Evolutionary conservation across 2,113 vertebrate genomes (phyloP).

Genomic region (Petromus typicus): DNA sequence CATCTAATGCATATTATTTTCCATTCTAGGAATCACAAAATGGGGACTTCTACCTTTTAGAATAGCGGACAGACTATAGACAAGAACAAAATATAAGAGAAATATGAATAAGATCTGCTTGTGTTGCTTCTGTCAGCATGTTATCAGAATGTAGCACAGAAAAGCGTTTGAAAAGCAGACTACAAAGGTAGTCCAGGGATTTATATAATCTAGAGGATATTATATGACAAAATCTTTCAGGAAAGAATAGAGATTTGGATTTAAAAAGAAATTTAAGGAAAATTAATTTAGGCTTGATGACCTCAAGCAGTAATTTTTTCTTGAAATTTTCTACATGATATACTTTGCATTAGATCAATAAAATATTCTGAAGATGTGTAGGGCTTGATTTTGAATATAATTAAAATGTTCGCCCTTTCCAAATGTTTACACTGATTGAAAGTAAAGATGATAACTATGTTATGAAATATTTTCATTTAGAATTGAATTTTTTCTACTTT

Average conservation of each 20-base stretch:
- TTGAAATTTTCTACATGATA: background rate
- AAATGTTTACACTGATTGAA: constrained; percentile 10
- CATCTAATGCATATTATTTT: constrained; percentile 33
- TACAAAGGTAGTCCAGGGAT: background rate
- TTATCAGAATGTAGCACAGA: constrained; percentile 23
- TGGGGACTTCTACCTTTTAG: background rate
- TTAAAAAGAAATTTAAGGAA: background rate
- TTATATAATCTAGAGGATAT: background rate
- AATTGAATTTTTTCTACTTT: background rate
- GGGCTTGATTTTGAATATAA: background rate
- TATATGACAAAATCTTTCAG: background rate
- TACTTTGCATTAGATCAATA: background rate
- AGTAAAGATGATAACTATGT: background rate
- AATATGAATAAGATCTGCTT: background rate
- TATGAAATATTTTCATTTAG: background rate
- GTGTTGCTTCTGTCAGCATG: background rate
- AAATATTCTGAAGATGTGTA: background rate
- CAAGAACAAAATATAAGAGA: background rate
- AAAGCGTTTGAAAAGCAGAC: background rate
- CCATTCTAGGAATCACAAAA: constrained; percentile 19
- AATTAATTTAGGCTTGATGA: background rate
- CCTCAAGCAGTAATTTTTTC: background rate
- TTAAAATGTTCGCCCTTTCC: constrained; percentile 23
- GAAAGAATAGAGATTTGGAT: background rate
- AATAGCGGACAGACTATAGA: background rate